phyloP scores from a whole-genome alignment of 2,113 vertebrate species.

The Pachycephala philippinensis region DNA sequence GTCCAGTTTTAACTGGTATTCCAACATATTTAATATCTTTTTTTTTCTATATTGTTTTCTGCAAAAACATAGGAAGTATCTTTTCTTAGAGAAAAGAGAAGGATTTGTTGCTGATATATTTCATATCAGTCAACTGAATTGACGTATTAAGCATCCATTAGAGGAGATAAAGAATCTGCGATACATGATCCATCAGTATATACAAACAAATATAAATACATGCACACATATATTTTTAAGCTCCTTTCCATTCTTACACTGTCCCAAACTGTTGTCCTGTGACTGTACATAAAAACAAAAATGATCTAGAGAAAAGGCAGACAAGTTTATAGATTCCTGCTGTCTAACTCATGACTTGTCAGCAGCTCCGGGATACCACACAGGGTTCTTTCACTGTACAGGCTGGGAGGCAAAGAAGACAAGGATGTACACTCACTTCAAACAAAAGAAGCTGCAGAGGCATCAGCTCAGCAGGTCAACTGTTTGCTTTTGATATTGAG shows the following conservation, averaged over 20 bases:
- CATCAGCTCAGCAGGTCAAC: neutral
- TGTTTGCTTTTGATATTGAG: neutral
- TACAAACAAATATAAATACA: neutral
- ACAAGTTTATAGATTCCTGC: neutral
- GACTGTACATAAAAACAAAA: neutral
- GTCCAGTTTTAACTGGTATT: neutral
- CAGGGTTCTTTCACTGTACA: accelerated
- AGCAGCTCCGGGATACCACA: neutral
- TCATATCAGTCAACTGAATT: neutral
- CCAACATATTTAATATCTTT: no score
- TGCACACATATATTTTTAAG: neutral
- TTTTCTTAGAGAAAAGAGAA: neutral
- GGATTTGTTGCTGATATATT: neutral
- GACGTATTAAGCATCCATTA: neutral
- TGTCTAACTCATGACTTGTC: neutral
- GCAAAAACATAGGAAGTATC: accelerated
- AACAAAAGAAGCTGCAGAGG: neutral
- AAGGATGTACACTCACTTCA: neutral
- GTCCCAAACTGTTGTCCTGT: neutral
- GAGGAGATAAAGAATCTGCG: neutral
- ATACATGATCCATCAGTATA: neutral
- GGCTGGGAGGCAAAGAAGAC: neutral
- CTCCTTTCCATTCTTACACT: neutral
- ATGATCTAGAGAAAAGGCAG: neutral
- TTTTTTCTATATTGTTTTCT: neutral